These are phyloP conservation scores for Trichonephila clavata DNA, from an alignment of 1,140 invertebrate species.

Conservation along the genomic window DNA sequence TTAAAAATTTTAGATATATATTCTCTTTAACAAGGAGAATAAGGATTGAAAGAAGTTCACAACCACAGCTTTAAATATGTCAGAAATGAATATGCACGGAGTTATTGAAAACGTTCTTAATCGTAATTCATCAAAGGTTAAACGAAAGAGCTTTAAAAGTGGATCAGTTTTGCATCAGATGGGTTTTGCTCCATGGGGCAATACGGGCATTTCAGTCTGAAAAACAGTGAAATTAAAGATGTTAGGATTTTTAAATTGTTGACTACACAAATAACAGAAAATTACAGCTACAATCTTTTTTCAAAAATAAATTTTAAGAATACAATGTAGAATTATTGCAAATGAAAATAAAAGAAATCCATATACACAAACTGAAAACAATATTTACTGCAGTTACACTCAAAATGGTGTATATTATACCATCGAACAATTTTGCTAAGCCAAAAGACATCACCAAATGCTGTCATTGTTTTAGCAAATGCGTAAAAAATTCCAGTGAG, in stretches of 20 bases:
- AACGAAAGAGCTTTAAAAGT: conserved; percentile 85
- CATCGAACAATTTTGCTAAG: too few relatives aligned
- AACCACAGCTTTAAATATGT: background rate
- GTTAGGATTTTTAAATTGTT: background rate
- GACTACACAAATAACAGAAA: background rate
- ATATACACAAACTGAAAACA: too few relatives aligned
- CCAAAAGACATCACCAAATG: too few relatives aligned
- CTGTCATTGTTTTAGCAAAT: too few relatives aligned
- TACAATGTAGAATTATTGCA: too few relatives aligned
- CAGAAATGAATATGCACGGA: background rate
- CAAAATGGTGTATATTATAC: too few relatives aligned
- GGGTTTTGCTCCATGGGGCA: conserved; percentile 98
- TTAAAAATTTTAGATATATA: background rate
- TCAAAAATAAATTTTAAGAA: too few relatives aligned
- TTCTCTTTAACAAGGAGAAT: background rate
- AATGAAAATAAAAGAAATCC: too few relatives aligned
- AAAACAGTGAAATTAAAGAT: conserved; percentile 80
- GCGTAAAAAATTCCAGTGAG: too few relatives aligned
- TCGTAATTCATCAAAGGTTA: background rate
- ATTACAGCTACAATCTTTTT: too few relatives aligned
- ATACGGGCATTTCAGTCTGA: conserved; percentile 98
- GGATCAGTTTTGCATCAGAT: conserved; percentile 93
- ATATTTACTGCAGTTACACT: too few relatives aligned
- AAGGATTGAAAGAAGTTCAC: background rate
- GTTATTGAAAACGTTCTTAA: background rate